Percentiles rank a stretch among this genome's conserved stretches.
phyloP scores from a whole-genome alignment of 2,113 vertebrate genomes.

The Dryoscopus gambensis region DNA sequence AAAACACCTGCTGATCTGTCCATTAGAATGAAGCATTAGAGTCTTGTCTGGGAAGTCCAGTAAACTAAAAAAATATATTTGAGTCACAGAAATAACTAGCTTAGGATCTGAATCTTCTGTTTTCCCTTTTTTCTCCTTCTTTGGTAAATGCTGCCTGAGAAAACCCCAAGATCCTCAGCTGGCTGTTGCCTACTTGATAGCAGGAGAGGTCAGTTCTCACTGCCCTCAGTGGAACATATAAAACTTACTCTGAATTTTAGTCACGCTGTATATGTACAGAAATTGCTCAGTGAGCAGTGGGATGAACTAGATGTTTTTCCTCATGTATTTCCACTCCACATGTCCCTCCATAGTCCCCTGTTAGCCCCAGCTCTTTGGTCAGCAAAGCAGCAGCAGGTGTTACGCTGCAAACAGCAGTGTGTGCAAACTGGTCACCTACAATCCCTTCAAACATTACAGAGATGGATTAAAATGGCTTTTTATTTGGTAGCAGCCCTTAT shows the following conservation, averaged over 20 bases:
- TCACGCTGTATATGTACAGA: not conserved
- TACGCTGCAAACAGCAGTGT: not conserved
- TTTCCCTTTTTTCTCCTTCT: not conserved
- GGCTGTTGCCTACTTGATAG: not conserved
- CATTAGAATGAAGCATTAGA: not conserved
- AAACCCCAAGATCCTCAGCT: not conserved
- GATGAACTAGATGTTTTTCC: not conserved
- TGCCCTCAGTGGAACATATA: not conserved
- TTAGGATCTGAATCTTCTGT: not conserved
- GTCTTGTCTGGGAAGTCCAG: not conserved
- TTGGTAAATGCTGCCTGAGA: not conserved
- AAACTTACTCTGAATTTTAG: not conserved
- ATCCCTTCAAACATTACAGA: not conserved
- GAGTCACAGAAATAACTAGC: not conserved
- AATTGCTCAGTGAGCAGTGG: not conserved
- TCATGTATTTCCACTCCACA: not conserved
- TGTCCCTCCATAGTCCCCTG: rapidly evolving
- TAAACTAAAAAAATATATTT: not conserved
- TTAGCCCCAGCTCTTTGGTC: not conserved
- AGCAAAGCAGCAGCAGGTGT: not conserved
- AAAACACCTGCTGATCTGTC: not conserved
- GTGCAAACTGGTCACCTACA: not conserved
- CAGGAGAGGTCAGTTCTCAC: not conserved
- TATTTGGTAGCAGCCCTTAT: not conserved
- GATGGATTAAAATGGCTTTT: not conserved